Evolutionary conservation across 2,888 invertebrate species (phyloP), one percentile per base, ranked within the genome.

Genomic region (Galerucella calmariensis): DNA sequence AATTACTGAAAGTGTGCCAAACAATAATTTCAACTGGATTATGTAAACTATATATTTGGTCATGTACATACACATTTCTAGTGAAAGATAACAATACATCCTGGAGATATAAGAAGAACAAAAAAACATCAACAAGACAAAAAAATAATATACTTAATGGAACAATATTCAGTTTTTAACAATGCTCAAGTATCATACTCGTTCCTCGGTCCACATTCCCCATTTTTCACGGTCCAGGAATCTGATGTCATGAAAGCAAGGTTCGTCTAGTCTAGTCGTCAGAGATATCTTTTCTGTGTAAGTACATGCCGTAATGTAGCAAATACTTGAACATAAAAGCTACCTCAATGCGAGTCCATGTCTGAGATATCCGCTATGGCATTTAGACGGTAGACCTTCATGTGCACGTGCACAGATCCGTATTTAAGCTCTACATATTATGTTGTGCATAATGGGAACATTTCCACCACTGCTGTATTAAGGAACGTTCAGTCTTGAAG

Each of bases 261-360:
- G 62, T 46, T 65, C 35, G 24, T 70, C 62, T 58, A 5, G 35
- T 62, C 46, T 41, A 48, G 46, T 70, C 70, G 44, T 56, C 27
- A 58, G 8, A 69, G 70, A 70, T 44, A 56, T 65, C 56, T 70
- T 65, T 53, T 70, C 70, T 70, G 48, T 63, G 11, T 70, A 65
- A 70, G 70, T 46, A 70, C 41, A 69, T 51, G 41, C 51, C 46
- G 63, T 51, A 62, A 56, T 44, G 70, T 44, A 65, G 65, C 65
- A 65, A 65, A 70, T 70, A 70, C 56, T 70, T 70, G 20, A 70
- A 44, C 14, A 65, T 56, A 65, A 70, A 70, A 63, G 61, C 44
- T 56, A 35, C 67, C 27, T 67, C 53, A 48, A 48, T n/a, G 11
- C 24, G 8, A 12, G 48, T 48, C 46, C 24, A 66, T 24, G 48